These are phyloP conservation scores for Chondrilla cf. caribensis DNA, from an alignment of 37 sponge, comb jelly and placozoan species.

Conservation along the genomic window DNA sequence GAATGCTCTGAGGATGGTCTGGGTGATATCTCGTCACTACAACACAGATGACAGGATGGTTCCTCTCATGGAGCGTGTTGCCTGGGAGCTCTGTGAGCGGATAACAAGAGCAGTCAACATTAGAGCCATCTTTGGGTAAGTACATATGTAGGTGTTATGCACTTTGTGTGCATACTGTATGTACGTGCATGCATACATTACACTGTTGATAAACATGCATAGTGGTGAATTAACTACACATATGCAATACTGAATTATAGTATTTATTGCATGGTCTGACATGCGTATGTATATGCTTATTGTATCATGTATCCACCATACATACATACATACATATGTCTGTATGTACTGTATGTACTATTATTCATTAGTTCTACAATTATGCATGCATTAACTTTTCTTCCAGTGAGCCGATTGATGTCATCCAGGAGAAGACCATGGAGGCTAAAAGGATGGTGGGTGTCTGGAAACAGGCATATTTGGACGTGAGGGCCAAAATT, in stretches of 20 bases:
- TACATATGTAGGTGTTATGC: neutral
- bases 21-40: conserved; percentile 99
- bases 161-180: too few species aligned
- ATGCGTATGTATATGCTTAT: too few species aligned
- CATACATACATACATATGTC: neutral
- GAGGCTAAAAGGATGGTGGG: conserved; percentile 77
- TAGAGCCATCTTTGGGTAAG: conserved; percentile 76
- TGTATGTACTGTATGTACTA: neutral
- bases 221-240: neutral
- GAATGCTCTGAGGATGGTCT: conserved; percentile 99
- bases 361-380: neutral
- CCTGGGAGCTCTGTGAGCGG: conserved; percentile 93
- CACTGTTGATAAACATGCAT: neutral
- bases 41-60: conserved; percentile 99
- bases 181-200: neutral
- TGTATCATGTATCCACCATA: neutral
- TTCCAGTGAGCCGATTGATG: conserved; percentile 42
- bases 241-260: too few species aligned
- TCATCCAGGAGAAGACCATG: conserved; percentile 76
- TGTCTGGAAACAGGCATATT: conserved; percentile 89
- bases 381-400: neutral
- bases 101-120: conserved; percentile 83
- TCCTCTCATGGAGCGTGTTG: conserved; percentile 95
- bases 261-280: too few species aligned
- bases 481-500: conserved; percentile 96